These are phyloP conservation scores for Channa maculata DNA, from an alignment of 2,113 vertebrate genomes.

Conservation along the genomic window DNA sequence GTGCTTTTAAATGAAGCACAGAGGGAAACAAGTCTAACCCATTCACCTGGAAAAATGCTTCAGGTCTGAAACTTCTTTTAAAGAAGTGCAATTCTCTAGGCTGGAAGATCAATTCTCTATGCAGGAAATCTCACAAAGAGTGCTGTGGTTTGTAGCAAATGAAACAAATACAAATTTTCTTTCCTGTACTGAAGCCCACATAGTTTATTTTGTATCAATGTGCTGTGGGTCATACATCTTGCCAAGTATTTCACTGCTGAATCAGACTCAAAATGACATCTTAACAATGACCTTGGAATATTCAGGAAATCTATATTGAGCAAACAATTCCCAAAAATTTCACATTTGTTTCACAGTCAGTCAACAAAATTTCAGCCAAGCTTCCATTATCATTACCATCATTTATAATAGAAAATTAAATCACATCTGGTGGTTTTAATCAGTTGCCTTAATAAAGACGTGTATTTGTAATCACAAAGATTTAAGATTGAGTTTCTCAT, in stretches of 20 bases:
- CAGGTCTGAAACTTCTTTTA: background rate
- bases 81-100: background rate
- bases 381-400: background rate
- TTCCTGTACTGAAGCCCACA: background rate
- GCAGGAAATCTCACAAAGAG: background rate
- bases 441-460: conserved; percentile 31
- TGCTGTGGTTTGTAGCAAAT: conserved; percentile 7
- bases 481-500: conserved; percentile 41
- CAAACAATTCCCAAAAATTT: conserved; percentile 38
- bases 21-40: background rate
- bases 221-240: background rate
- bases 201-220: background rate
- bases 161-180: background rate
- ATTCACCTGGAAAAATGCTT: background rate
- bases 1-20: conserved; percentile 7
- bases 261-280: conserved; percentile 11
- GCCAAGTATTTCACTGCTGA: conserved; percentile 1
- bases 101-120: background rate
- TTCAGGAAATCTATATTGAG: conserved; percentile 4
- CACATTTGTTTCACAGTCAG: conserved; percentile 36
- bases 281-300: conserved; percentile 1
- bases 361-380: conserved; percentile 22
- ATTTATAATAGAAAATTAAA: conserved; percentile 29
- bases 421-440: conserved; percentile 46
- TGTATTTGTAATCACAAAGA: conserved; percentile 35